Conservation (phyloP, 2,888 invertebrate species). For the Dolichomitus sp. region DNA sequence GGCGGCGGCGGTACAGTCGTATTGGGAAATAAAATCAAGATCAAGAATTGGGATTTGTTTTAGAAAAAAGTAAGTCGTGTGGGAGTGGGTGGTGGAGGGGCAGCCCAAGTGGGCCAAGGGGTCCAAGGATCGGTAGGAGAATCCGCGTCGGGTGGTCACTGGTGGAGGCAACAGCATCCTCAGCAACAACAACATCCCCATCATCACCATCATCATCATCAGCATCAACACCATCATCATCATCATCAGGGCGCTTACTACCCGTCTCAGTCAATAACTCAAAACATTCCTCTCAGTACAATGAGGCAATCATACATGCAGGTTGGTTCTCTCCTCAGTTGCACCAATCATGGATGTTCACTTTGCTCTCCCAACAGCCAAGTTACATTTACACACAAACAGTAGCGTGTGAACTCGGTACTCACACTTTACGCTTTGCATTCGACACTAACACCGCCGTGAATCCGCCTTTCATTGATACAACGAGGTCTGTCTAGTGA, state of each 20-base stretch:
- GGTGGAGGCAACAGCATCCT: slow-evolving; percentile 81
- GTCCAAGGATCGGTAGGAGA: slow-evolving; percentile 80
- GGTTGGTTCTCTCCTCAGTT: slow-evolving; percentile 79
- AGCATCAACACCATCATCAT: slow-evolving; percentile 75
- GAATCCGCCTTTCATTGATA: not conserved
- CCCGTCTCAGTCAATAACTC: slow-evolving; percentile 83
- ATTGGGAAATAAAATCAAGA: slow-evolving; percentile 14
- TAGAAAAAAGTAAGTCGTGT: slow-evolving; percentile 86
- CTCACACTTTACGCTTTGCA: slow-evolving; percentile 3
- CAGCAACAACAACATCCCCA: slow-evolving; percentile 75
- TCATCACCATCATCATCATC: slow-evolving; percentile 77
- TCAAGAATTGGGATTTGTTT: slow-evolving; percentile 72
- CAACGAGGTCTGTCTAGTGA: no score
- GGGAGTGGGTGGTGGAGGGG: slow-evolving; percentile 81
- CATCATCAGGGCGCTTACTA: slow-evolving; percentile 84
- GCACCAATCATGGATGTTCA: slow-evolving; percentile 42
- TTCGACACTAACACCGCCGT: slow-evolving; percentile 20
- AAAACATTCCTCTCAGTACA: slow-evolving; percentile 85
- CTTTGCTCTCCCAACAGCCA: slow-evolving; percentile 13
- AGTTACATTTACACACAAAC: slow-evolving; percentile 4
- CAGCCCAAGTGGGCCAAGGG: slow-evolving; percentile 81
- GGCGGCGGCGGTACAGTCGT: not conserved
- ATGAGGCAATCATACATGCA: slow-evolving; percentile 87
- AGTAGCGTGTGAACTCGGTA: slow-evolving; percentile 2
- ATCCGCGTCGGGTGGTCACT: slow-evolving; percentile 81